Evolutionary conservation across 2,797 vertebrate species (phyloP).

Genomic region (Helostoma temminkii): DNA sequence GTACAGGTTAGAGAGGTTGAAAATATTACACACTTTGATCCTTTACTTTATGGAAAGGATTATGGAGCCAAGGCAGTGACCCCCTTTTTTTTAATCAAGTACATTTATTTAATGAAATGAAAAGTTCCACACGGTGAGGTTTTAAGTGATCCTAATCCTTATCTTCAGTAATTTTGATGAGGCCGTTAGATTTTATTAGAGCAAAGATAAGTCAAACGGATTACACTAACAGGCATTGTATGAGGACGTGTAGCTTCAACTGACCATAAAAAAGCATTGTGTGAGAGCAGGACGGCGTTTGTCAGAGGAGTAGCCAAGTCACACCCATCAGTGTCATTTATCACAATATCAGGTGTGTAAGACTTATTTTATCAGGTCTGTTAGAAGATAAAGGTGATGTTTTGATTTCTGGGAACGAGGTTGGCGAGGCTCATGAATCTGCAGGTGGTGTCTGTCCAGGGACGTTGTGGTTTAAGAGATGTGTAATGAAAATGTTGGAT

Average conservation of each 20-base stretch:
- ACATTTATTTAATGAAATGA: conserved; percentile 46
- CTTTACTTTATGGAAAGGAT: conserved; percentile 72
- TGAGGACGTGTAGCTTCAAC: background rate
- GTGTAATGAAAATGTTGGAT: too few species aligned
- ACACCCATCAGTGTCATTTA: background rate
- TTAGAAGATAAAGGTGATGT: conserved; percentile 3
- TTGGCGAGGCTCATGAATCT: background rate
- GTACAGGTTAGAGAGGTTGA: conserved; percentile 55
- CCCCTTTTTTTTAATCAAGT: conserved; percentile 28
- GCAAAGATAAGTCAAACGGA: conserved; percentile 1
- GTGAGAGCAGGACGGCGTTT: background rate
- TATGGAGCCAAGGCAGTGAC: conserved; percentile 42
- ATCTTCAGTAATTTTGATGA: conserved; percentile 22
- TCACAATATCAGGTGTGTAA: background rate
- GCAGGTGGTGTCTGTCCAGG: background rate
- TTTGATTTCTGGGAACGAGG: background rate
- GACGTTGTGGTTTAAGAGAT: background rate
- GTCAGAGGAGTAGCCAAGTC: background rate
- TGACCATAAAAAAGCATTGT: background rate
- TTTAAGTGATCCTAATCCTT: conserved; percentile 34
- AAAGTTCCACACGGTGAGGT: conserved; percentile 15
- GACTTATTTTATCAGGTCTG: background rate
- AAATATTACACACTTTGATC: conserved; percentile 74
- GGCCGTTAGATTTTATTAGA: conserved; percentile 9
- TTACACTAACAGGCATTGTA: background rate